Evolutionary conservation across 2,113 vertebrate genomes (phyloP).

Genomic region (Acanthochromis polyacanthus): DNA sequence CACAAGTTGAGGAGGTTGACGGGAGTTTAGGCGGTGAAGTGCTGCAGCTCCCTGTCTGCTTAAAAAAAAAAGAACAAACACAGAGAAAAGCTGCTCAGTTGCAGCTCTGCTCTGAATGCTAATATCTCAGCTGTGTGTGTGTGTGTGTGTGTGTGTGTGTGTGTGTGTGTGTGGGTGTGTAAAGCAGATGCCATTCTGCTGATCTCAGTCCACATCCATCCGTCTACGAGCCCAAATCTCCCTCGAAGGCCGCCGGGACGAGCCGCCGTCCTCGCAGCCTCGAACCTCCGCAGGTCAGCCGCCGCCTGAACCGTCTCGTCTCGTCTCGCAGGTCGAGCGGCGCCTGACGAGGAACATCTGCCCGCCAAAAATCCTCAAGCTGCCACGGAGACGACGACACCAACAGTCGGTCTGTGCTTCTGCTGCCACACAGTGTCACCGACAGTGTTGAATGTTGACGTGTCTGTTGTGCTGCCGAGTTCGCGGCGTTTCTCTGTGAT

Average conservation of each 20-base stretch:
- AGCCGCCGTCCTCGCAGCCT: conserved; percentile 3
- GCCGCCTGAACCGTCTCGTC: conserved; percentile 39
- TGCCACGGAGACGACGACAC: conserved; percentile 54
- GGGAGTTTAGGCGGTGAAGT: conserved; percentile 23
- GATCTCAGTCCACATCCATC: conserved; percentile 74
- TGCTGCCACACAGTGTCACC: conserved; percentile 37
- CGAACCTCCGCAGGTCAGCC: conserved; percentile 40
- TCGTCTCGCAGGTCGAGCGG: conserved; percentile 60
- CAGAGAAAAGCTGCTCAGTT: conserved; percentile 49
- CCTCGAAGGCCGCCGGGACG: conserved; percentile 20
- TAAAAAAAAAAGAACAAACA: conserved; percentile 10
- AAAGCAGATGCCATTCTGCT: conserved; percentile 76
- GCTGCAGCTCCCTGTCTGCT: no score
- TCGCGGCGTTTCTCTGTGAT: conserved; percentile 36
- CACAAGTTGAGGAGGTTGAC: conserved; percentile 23
- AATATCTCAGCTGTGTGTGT: conserved; percentile 36
- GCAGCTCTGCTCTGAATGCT: conserved; percentile 56
- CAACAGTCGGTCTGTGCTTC: conserved; percentile 43
- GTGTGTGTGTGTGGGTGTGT: conserved; percentile 49
- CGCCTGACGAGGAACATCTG: conserved; percentile 77
- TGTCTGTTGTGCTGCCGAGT: conserved; percentile 48
- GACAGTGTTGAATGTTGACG: conserved; percentile 58
- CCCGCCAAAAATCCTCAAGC: conserved; percentile 59
- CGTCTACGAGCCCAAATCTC: conserved; percentile 54
- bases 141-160: conserved; percentile 26